phyloP scores from a whole-genome alignment of 35 echinoderm and acorn worm species.

The Apostichopus californicus region DNA sequence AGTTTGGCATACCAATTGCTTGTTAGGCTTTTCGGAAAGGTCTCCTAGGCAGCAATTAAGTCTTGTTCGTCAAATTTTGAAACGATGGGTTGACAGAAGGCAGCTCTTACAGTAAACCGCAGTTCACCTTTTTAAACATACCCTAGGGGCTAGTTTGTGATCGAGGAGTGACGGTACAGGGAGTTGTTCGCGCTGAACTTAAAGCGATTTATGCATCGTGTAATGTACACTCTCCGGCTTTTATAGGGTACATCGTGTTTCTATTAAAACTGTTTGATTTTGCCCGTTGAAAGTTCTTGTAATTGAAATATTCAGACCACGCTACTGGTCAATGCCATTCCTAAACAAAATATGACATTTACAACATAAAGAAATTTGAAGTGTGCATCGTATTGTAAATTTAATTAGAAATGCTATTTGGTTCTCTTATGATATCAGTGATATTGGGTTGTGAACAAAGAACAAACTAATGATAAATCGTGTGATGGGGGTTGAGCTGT shows the following conservation, averaged over 20 bases:
- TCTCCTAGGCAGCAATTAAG: slow-evolving; percentile 51
- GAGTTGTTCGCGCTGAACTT: background rate
- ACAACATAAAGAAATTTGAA: background rate
- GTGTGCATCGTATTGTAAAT: too few species aligned
- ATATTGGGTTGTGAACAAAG: too few species aligned
- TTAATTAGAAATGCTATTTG: too few species aligned
- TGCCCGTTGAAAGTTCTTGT: background rate
- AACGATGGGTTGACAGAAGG: slow-evolving; percentile 36
- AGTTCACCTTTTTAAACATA: slow-evolving; percentile 52
- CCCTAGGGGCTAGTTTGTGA: slow-evolving; percentile 17
- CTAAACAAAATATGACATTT: background rate
- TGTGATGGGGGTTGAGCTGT: too few species aligned
- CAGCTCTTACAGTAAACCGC: slow-evolving; percentile 32
- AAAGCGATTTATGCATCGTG: slow-evolving; percentile 11
- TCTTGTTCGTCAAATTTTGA: slow-evolving; percentile 23
- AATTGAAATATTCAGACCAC: background rate
- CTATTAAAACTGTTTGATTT: background rate
- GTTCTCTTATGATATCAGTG: too few species aligned
- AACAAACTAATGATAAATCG: too few species aligned
- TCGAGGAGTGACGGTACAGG: slow-evolving; percentile 22
- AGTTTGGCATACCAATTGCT: slow-evolving; percentile 21
- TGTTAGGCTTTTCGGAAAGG: slow-evolving; percentile 25
- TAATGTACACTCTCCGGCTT: background rate
- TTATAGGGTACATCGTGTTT: too few species aligned
- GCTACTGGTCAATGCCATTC: background rate